A percentile compares a stretch with the other conserved stretches of the same genome.
These are phyloP conservation scores for Balanococcus diminutus DNA, from an alignment of 2,888 invertebrate genomes.

Conservation along the genomic window DNA sequence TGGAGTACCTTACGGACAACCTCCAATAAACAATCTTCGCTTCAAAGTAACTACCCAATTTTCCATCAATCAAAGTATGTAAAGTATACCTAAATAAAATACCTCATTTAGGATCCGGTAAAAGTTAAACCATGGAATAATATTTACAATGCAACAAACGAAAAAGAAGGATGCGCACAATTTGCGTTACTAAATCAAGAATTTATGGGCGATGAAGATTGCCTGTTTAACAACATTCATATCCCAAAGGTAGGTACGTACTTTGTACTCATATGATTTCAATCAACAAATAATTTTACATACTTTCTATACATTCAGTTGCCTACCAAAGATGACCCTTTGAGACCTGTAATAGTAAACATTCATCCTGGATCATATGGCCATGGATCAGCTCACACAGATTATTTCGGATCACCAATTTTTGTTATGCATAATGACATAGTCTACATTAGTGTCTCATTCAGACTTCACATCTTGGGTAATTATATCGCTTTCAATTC, in stretches of 20 bases:
- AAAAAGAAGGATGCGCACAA: neutral
- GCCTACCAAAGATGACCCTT: neutral
- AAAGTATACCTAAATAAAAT: too few species aligned
- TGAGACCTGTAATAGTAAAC: neutral
- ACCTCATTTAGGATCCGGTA: neutral
- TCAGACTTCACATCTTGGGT: slow-evolving; percentile 20
- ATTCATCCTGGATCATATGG: neutral
- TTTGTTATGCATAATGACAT: neutral
- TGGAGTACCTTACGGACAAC: slow-evolving; percentile 37
- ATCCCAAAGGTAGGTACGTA: neutral
- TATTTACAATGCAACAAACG: neutral
- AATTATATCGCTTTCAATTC: too few species aligned
- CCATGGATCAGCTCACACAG: neutral
- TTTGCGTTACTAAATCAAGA: neutral
- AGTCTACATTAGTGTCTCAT: neutral
- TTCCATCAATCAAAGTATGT: too few species aligned
- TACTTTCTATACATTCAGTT: too few species aligned
- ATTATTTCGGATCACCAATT: neutral
- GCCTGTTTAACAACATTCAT: neutral
- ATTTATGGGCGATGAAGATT: neutral
- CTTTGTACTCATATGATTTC: neutral
- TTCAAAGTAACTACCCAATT: too few species aligned
- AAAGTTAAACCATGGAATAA: neutral
- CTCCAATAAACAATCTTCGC: neutral
- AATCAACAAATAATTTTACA: too few species aligned